Evolutionary conservation across 2,113 vertebrate species (phyloP), one percentile per base, ranked within the genome.

Genomic region (Vulpes lagopus): DNA sequence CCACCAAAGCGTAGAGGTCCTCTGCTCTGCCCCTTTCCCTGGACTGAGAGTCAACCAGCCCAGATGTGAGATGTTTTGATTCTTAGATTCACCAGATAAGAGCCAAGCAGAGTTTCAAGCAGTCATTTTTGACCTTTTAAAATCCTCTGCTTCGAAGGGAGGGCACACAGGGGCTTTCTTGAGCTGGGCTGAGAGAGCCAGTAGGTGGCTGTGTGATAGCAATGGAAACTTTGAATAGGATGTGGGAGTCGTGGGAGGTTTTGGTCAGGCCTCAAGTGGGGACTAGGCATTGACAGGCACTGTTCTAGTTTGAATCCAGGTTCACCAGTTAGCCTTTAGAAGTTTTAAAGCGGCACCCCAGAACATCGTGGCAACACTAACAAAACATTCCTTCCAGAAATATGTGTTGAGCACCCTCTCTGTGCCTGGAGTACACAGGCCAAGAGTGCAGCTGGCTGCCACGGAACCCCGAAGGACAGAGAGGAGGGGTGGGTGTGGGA

Each of bases 101-200:
- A 90, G 69, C 38, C 49, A 62, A 89, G 62, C 15, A 67, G 3
- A 62, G 30, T 84, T 88, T 67, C 80, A 80, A 67, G 87, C 22
- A 83, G 57, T 43, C 95, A 10, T 79, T 89, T 95, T 95, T 91
- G 95, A 96, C 80, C 96, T 97, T 97, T 95, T 38, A 82, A 80
- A 96, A 49, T 65, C 57, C 86, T 89, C 12, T 43, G 30, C 69
- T 51, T 94, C 11, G 11, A 15, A 22, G 16, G 79, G 67, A 62
- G 65, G 89, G 89, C 14, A 6, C 15, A 3, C 51, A 51, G 84
- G 43, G 69, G 57, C 93, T 74, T 89, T 57, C 94, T 81, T 27
- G 83, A 30, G 32, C 57, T 79, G 35, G 0, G 55, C 69, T 19
- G 80, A 85, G 89, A 65, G n/a, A 38, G 82, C 64, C 11, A 2